These are phyloP conservation scores for Harpagoxenus sublaevis DNA, from an alignment of 2,888 invertebrate genomes.

Conservation along the genomic window DNA sequence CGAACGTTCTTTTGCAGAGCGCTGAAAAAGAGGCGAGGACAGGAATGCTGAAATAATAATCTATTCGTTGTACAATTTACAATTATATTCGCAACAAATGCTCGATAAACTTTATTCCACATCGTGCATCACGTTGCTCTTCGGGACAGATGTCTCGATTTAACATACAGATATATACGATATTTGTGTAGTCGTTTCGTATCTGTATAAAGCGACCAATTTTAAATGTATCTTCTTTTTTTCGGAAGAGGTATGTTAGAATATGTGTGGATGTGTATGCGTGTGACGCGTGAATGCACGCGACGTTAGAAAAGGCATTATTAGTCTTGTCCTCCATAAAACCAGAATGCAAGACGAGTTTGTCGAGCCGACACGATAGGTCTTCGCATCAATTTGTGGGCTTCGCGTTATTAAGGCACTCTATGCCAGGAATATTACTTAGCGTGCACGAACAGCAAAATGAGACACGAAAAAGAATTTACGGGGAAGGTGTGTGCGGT, in stretches of 20 bases:
- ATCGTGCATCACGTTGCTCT: slow-evolving; percentile 66
- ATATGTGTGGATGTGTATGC: slow-evolving; percentile 17
- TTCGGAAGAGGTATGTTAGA: slow-evolving; percentile 8
- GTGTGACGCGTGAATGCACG: not conserved
- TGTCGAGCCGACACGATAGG: slow-evolving; percentile 65
- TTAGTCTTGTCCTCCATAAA: slow-evolving; percentile 58
- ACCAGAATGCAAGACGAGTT: slow-evolving; percentile 54
- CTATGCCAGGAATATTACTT: slow-evolving; percentile 79
- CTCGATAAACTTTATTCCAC: slow-evolving; percentile 78
- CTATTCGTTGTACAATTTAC: slow-evolving; percentile 6
- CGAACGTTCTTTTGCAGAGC: not conserved
- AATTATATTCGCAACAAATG: slow-evolving; percentile 70
- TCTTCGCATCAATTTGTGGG: slow-evolving; percentile 62
- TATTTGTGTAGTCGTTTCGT: not conserved
- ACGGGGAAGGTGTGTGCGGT: not conserved
- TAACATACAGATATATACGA: slow-evolving; percentile 3
- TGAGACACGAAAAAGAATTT: slow-evolving; percentile 58
- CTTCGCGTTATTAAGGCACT: slow-evolving; percentile 79
- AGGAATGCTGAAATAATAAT: slow-evolving; percentile 28
- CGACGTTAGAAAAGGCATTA: slow-evolving; percentile 57
- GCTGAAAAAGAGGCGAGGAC: not conserved
- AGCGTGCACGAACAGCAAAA: slow-evolving; percentile 67
- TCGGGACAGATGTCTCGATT: slow-evolving; percentile 42
- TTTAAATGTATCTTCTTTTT: slow-evolving; percentile 3
- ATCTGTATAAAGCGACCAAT: not conserved